These are phyloP conservation scores for Conopomorpha cramerella DNA, from an alignment of 1,140 invertebrate species.

Conservation along the genomic window DNA sequence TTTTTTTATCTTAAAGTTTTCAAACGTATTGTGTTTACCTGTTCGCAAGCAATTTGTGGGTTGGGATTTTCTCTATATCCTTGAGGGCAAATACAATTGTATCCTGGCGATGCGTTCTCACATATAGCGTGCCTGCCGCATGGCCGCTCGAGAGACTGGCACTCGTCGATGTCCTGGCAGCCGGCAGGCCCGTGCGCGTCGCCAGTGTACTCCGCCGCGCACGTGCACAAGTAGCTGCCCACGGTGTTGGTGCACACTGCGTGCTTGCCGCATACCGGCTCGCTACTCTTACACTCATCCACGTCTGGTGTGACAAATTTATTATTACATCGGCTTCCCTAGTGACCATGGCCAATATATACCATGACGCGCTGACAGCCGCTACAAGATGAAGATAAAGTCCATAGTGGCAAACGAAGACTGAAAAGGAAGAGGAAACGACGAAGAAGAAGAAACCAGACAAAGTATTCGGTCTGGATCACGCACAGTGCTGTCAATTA, in stretches of 20 bases:
- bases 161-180: constrained; percentile 92
- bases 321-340: too few species aligned
- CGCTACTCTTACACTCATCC: constrained; percentile 83
- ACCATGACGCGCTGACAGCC: constrained; percentile 39
- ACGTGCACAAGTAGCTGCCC: constrained; percentile 84
- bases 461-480: too few species aligned
- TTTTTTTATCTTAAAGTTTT: neutral
- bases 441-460: constrained; percentile 13
- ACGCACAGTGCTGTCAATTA: too few species aligned
- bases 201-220: constrained; percentile 82
- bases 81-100: constrained; percentile 85
- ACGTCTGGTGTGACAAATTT: constrained; percentile 72
- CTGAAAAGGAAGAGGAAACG: constrained; percentile 13
- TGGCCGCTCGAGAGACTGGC: constrained; percentile 75
- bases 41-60: constrained; percentile 84
- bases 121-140: constrained; percentile 88
- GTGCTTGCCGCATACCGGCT: constrained; percentile 77
- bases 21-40: constrained; percentile 55
- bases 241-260: constrained; percentile 85
- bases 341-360: constrained; percentile 28
- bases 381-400: constrained; percentile 44
- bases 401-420: constrained; percentile 9
- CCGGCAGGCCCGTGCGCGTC: constrained; percentile 73
- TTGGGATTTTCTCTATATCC: constrained; percentile 84
- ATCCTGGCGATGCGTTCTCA: constrained; percentile 84